Base-by-base conservation (phyloP, 1,140 invertebrate genomes). In the Nymphalis io region DNA sequence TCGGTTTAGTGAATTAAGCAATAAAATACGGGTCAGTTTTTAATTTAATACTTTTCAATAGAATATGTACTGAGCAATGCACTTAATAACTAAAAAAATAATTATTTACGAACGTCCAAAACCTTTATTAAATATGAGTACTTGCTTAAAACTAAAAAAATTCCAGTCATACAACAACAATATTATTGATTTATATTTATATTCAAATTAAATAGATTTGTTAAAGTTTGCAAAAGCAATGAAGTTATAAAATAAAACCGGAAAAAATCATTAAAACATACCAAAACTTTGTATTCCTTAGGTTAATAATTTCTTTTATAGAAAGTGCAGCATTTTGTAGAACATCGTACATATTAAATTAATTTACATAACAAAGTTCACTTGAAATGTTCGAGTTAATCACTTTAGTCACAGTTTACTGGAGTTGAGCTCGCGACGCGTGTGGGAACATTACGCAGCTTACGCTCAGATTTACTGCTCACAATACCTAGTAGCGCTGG, bases 331-430 rank as follows among this genome's bases (percentile, higher is more conserved):
- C 60, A 72, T 74, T 76, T 66, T 61, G 70, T 61, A 58, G 60
- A 73, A 72, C 73, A 74, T 70, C 60, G 65, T 75, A 75, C 75
- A 76, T 75, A 74, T 74, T 74, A 61, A 60, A 55, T 27, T 53
- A 68, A 59, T 72, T 68, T 73, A 62, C 65, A 72, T 72, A 76
- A 78, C 58, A 79, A 83, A 79, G 60, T 85, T 87, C 82, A 88
- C 84, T 80, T 83, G 73, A 74, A 78, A 68, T 75, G 72, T 76
- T 84, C 80, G 75, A 80, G 76, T 83, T 84, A 78, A 83, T 84
- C 84, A 88, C 84, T 88, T 81, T 75, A 60, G 76, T 82, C 85
- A 88, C 85, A 85, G 69, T 82, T 80, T 81, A 83, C 69, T 81
- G 76, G 70, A 51, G 67, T 74, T 78, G 61, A 80, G 38, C 62